Percentiles rank a stretch among this genome's conserved stretches.
These are phyloP conservation scores for Pemphredon lugubris DNA, from an alignment of 2,888 invertebrate genomes.

Conservation along the genomic window DNA sequence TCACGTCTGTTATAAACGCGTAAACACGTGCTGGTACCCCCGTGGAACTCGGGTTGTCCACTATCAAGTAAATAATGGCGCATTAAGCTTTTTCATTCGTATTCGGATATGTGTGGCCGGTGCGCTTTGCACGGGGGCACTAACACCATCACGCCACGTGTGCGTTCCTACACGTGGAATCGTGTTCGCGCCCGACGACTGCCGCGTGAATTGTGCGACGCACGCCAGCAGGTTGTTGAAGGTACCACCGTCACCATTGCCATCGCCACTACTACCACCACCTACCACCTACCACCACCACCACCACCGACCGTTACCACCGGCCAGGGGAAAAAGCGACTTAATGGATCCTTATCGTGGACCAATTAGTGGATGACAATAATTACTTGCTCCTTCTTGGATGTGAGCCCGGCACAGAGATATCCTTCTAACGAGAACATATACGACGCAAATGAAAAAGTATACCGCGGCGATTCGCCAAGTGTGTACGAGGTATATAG, in stretches of 20 bases:
- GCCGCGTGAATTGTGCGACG: conserved; percentile 45
- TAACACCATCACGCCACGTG: conserved; percentile 40
- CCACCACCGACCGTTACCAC: too few relatives aligned
- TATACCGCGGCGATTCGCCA: not conserved
- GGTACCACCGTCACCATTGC: too few relatives aligned
- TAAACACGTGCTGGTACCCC: conserved; percentile 78
- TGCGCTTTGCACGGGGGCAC: conserved; percentile 35
- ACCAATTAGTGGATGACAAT: conserved; percentile 48
- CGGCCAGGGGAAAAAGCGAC: conserved; percentile 21
- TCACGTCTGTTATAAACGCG: conserved; percentile 80
- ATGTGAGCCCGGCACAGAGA: conserved; percentile 18
- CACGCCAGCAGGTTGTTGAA: conserved; percentile 61
- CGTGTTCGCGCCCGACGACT: conserved; percentile 29
- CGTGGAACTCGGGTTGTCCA: conserved; percentile 77
- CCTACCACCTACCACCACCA: too few relatives aligned
- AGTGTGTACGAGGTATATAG: too few relatives aligned
- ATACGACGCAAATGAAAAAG: conserved; percentile 7
- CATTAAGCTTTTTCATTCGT: conserved; percentile 80
- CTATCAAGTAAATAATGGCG: conserved; percentile 80
- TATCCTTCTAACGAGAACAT: conserved; percentile 17
- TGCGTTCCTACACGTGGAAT: conserved; percentile 45
- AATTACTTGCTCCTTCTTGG: conserved; percentile 31
- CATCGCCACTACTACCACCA: too few relatives aligned
- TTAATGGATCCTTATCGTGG: conserved; percentile 57
- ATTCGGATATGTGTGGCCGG: conserved; percentile 57